Evolutionary conservation across 1,140 invertebrate species (phyloP).

Genomic region (Doryteuthis pealeii): DNA sequence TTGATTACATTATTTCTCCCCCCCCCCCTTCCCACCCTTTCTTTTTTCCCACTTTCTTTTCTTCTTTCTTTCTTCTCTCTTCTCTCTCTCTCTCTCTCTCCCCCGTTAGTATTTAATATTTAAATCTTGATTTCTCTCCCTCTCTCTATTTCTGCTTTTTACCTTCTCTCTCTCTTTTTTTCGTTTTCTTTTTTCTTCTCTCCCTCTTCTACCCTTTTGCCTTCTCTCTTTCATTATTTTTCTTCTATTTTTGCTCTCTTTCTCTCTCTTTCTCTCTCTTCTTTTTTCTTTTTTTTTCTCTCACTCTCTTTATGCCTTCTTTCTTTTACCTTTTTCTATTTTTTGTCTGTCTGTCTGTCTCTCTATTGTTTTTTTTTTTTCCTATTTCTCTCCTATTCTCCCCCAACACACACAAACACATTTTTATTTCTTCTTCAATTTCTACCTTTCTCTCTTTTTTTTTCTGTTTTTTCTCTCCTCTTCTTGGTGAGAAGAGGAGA

Average conservation of each 20-base stretch:
- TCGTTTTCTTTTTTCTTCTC: not conserved
- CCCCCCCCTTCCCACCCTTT: too few relatives aligned
- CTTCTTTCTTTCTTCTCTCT: too few relatives aligned
- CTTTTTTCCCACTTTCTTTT: too few relatives aligned
- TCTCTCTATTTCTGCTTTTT: not conserved
- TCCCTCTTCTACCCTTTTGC: not conserved
- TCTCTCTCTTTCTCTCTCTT: conserved; percentile 3
- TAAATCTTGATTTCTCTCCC: not conserved
- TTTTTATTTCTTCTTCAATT: not conserved
- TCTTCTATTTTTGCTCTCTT: not conserved
- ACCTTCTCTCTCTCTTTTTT: not conserved
- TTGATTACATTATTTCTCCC: too few relatives aligned
- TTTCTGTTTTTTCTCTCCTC: not conserved
- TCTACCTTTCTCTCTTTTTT: not conserved
- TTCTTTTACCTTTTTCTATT: not conserved
- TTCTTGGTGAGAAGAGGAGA: too few relatives aligned
- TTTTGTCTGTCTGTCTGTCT: not conserved
- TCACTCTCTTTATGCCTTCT: not conserved
- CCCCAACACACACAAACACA: not conserved
- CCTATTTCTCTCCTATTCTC: not conserved
- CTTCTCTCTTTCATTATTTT: not conserved
- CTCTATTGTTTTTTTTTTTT: not conserved
- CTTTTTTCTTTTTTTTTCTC: not conserved
- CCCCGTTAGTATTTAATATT: too few relatives aligned
- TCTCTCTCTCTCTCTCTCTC: too few relatives aligned